Evolutionary conservation across 1,140 invertebrate species (phyloP), one percentile per base, ranked within the genome.

Genomic region (Neodiprion virginianus): DNA sequence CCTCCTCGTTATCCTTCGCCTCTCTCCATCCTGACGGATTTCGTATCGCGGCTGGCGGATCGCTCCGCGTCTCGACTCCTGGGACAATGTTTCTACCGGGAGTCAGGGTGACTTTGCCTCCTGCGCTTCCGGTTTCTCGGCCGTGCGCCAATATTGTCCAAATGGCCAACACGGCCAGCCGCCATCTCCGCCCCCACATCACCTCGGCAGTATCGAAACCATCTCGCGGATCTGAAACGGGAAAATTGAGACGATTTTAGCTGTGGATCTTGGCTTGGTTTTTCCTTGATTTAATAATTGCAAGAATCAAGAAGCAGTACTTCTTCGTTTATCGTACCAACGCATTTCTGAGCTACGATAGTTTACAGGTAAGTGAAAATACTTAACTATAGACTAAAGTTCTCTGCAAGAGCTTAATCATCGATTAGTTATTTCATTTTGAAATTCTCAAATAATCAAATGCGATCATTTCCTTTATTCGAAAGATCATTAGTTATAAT

Each of bases 141-240:
- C 77, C 76, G 74, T 78, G 78, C 78, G 48, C 75, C 21, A 82
- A 74, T 72, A 82, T 79, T 66, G 79, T 76, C 78, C 75, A 79
- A 48, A 75, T 72, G 80, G 81, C 82, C 84, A 78, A 74, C 5
- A 83, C 69, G 83, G 83, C 84, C 84, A 75, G 75, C 76, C 80
- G 78, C 74, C 78, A 71, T 67, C 74, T 76, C 73, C 81, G 76
- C 77, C 78, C 77, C 77, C 75, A 74, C 84, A 85, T 84, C 80
- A 84, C 79, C 81, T 80, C 75, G 75, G 78, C 69, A 74, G 72
- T 77, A 69, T 75, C 66, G 69, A 72, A 74, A 77, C 79, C 83
- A 85, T 85, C 40, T 76, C 80, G 78, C 23, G 77, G 48, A 76
- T 67, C 83, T 85, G 82, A 8, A 83, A 83, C 70, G 76, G 71